phyloP scores from a whole-genome alignment of 1,140 invertebrate species.

The Camponotus pennsylvanicus region DNA sequence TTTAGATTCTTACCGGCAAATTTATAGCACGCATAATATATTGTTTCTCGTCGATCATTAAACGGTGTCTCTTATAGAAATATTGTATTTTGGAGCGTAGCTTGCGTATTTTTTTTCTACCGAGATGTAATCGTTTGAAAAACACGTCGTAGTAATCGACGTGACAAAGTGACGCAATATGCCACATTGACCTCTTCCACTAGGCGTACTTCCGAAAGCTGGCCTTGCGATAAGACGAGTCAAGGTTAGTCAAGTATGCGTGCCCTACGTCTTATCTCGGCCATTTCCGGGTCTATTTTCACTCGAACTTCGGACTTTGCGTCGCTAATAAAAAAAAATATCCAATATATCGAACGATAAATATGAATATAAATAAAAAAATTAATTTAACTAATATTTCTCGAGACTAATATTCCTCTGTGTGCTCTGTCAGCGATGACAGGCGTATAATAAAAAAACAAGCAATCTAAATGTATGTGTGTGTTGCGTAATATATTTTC shows the following conservation, averaged over 20 bases:
- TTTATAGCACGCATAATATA: not conserved
- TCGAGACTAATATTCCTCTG: too few species aligned
- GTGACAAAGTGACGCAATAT: conserved; percentile 14
- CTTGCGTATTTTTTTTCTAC: not conserved
- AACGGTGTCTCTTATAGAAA: not conserved
- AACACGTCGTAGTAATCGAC: not conserved
- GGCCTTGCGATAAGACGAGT: conserved; percentile 52
- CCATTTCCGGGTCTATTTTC: conserved; percentile 45
- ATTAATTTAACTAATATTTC: too few species aligned
- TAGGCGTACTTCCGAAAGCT: conserved; percentile 46
- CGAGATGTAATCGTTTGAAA: not conserved
- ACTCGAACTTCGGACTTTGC: not conserved
- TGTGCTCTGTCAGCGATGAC: not conserved
- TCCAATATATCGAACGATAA: conserved; percentile 6
- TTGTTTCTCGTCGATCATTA: not conserved
- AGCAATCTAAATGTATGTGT: conserved; percentile 13
- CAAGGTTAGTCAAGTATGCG: conserved; percentile 32
- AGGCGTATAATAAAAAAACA: not conserved
- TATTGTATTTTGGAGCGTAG: not conserved
- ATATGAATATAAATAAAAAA: not conserved
- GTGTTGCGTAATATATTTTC: not conserved
- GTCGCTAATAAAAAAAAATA: conserved; percentile 10
- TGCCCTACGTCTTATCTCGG: conserved; percentile 25
- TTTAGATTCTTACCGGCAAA: not conserved
- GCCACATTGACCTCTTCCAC: conserved; percentile 41